Evolutionary conservation across 2,113 vertebrate species (phyloP).

Genomic region (Eublepharis macularius): DNA sequence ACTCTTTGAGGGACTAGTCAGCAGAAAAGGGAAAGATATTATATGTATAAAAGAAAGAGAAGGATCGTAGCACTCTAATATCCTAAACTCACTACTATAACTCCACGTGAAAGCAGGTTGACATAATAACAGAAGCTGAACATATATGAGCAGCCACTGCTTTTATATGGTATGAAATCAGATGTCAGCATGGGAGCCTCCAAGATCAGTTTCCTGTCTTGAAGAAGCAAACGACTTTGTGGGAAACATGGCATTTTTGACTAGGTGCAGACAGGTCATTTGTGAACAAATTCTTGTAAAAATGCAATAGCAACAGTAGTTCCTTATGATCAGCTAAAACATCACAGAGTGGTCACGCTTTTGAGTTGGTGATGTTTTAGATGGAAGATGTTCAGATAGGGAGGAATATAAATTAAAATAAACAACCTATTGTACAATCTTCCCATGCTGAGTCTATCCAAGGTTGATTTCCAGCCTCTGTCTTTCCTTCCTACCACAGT

Average conservation of each 20-base stretch:
- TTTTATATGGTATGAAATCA: neutral
- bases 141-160: neutral
- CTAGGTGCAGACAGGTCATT: neutral
- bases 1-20: constrained; percentile 16
- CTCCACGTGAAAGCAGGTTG: neutral
- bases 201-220: neutral
- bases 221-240: neutral
- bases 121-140: neutral
- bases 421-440: neutral
- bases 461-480: neutral
- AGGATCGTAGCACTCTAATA: neutral
- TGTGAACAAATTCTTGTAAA: neutral
- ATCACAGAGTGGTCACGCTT: too few relatives aligned
- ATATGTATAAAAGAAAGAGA: neutral
- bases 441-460: neutral
- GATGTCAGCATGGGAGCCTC: neutral
- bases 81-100: neutral
- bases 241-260: neutral
- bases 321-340: too few relatives aligned
- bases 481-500: too few relatives aligned
- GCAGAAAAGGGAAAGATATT: neutral
- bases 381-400: neutral
- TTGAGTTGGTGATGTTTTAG: neutral
- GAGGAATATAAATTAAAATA: neutral
- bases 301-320: too few relatives aligned